Evolutionary conservation across 2,113 vertebrate species (phyloP), one percentile per base, ranked within the genome.

Genomic region (Pelvicachromis taeniatus): DNA sequence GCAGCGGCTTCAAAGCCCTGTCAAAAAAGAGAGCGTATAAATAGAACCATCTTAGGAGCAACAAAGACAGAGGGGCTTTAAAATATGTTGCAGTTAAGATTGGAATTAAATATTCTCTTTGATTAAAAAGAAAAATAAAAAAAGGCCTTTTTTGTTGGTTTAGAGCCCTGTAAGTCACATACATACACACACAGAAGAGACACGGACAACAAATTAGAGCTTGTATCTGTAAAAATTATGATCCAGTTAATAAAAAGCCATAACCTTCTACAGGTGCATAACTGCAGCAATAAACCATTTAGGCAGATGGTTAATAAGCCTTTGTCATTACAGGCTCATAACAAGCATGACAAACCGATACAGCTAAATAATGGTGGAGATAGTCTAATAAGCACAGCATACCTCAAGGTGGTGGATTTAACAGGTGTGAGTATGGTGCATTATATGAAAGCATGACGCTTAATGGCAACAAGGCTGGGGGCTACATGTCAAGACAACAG

Each of bases 101-200:
- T 50, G 45, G 40, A 84, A 91, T 93, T 85, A 93, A 91, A 91
- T 90, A 95, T 94, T 93, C 91, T 59, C 88, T 94, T 94, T 94
- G 87, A 94, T 88, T 45, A 45, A 70, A 48, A 80, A 80, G 59
- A 19, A 14, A 87, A 40, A 80, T 40, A 50, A 63, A 40, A 80
- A 45, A 50, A 63, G 70, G 29, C 19, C 33, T 26, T 53, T 65
- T 79, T 78, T 48, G 88, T 59, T 83, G 81, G 77, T 63, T 88
- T 77, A 80, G 16, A 73, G n/a, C 38, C 31, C 29, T 87, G 52
- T 56, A 75, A 88, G 73, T 82, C 45, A 63, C 61, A 86, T 38
- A 73, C 17, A 90, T 78, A 80, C 45, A 21, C n/a, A 29, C 33
- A 55, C 17, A 52, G 68, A 82, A 48, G 68, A 70, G 21, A 58